Evolutionary conservation across 2,888 invertebrate species (phyloP).

Genomic region (Catocala sponsa): DNA sequence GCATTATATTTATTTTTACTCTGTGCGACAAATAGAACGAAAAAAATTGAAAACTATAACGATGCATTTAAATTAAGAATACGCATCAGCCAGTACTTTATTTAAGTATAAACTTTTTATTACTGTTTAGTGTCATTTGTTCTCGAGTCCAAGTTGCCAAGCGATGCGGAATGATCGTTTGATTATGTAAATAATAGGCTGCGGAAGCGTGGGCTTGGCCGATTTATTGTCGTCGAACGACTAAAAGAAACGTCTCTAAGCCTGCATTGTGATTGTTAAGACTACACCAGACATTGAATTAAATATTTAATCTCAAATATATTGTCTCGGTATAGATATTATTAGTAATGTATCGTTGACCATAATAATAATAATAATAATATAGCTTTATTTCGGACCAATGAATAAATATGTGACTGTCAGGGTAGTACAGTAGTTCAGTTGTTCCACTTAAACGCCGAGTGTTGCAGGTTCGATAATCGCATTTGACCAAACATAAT

Average conservation of each 20-base stretch:
- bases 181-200: constrained; percentile 70
- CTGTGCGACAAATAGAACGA: neutral
- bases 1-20: neutral
- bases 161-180: constrained; percentile 74
- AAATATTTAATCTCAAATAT: neutral
- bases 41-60: neutral
- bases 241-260: constrained; percentile 47
- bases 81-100: neutral
- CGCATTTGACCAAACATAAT: too few relatives aligned
- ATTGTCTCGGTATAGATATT: too few relatives aligned
- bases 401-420: too few relatives aligned
- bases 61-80: neutral
- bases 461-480: too few relatives aligned
- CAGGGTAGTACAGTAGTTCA: too few relatives aligned
- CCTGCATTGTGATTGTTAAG: constrained; percentile 38
- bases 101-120: constrained; percentile 4
- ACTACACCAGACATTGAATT: constrained; percentile 20
- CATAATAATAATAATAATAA: too few relatives aligned
- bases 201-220: constrained; percentile 76
- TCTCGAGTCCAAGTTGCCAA: constrained; percentile 55
- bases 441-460: too few relatives aligned
- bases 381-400: too few relatives aligned
- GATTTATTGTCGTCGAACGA: constrained; percentile 50
- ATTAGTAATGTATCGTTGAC: too few relatives aligned
- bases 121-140: constrained; percentile 29